Base-by-base conservation (phyloP, 2,888 invertebrate species). In the Crocallis elinguaria region DNA sequence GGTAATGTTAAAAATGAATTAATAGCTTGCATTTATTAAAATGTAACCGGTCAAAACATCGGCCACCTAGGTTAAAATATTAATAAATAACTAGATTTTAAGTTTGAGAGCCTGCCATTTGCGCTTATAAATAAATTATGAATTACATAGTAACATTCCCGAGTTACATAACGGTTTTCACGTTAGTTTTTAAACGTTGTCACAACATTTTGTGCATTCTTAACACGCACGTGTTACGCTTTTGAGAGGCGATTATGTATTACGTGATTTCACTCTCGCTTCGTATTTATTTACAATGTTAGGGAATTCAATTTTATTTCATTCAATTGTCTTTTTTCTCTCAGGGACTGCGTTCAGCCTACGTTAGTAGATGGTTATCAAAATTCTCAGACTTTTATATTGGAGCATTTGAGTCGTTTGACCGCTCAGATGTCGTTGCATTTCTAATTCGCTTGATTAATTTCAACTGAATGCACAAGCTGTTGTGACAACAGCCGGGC, bases 101-200 rank as follows among this genome's bases (percentile, higher is more conserved):
- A 63, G 63, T 65, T 66, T 75, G 83, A 83, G 82, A 84, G 83
- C 82, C 75, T 73, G 71, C 70, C 74, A 78, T 74, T 73, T 78
- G 67, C 62, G 66, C 71, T 72, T 79, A 78, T 46, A 73, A 57
- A 67, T 73, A 66, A 66, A 62, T 37, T 66, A 69, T 37, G 12
- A 61, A 53, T 36, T 37, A 49, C 30, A 39, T 49, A 46, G 12
- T 33, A 52, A 54, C 51, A 55, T 55, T 52, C 46, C 33, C 36
- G 27, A 52, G 42, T 43, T 46, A 57, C 36, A 42, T 13, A 14
- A 35, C 19, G 37, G 25, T 37, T 16, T 37, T 12, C 30, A 16
- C n/a, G 29, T 36, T 39, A 45, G 29, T 38, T 29, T 27, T 37
- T 17, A 11, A 16, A 45, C 33, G 14, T 23, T 43, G 48, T 33